Conservation (phyloP, 2,888 invertebrate species). For the Orchestes rusci region DNA sequence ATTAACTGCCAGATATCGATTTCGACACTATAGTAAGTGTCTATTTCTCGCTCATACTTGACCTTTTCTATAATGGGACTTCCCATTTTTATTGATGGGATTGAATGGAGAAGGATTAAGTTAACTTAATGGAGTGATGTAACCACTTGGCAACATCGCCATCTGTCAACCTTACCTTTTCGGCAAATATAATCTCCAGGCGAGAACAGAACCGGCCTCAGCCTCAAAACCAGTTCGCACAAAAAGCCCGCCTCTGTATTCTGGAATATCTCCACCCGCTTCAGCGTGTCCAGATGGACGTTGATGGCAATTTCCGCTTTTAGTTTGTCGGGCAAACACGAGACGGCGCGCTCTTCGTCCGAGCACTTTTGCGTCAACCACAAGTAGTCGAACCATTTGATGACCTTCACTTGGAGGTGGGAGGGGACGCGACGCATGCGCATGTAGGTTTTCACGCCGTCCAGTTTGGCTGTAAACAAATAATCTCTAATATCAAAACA, state of each 20-base stretch:
- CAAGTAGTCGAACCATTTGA: constrained; percentile 99
- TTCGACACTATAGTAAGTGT: too few relatives aligned
- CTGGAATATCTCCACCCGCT: constrained; percentile 97
- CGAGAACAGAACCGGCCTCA: constrained; percentile 93
- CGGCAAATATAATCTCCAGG: constrained; percentile 98
- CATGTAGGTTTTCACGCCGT: constrained; percentile 99
- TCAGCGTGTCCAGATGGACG: constrained; percentile 96
- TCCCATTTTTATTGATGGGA: too few relatives aligned
- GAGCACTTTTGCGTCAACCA: constrained; percentile 99
- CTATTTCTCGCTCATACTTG: too few relatives aligned
- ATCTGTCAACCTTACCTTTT: constrained; percentile 95
- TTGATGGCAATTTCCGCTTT: constrained; percentile 99
- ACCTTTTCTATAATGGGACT: too few relatives aligned
- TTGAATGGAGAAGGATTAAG: too few relatives aligned
- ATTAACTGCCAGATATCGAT: too few relatives aligned
- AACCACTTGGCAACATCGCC: too few relatives aligned
- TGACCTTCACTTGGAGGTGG: constrained; percentile 93
- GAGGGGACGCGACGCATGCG: constrained; percentile 91
- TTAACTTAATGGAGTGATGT: too few relatives aligned
- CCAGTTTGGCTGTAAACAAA: constrained; percentile 80
- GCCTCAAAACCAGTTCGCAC: constrained; percentile 89
- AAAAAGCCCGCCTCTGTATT: constrained; percentile 98
- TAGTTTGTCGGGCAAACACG: constrained; percentile 93
- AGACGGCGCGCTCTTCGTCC: constrained; percentile 92
- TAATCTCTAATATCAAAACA: too few relatives aligned